Base-by-base conservation (phyloP, 2,888 invertebrate genomes). In the Acanthosepion lycidas region DNA sequence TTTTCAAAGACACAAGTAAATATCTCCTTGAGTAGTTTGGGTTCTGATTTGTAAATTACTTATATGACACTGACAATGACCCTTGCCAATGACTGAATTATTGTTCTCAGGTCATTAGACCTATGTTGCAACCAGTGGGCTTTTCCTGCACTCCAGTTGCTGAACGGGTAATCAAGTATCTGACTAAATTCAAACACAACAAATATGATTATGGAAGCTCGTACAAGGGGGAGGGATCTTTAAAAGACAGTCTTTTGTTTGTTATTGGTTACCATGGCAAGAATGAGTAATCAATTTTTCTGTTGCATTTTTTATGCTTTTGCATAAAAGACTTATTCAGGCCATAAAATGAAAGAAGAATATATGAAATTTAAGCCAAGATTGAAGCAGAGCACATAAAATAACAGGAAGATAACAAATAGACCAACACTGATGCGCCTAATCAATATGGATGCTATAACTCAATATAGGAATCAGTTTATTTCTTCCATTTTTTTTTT, bases 351-450 rank as follows among this genome's bases (percentile, higher is more conserved):
- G 78, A 78, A 33, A n/a, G 78, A 78, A 78, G n/a, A 78, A 78
- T 78, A 78, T 78, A 78, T 78, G 78, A 78, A 78, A 78, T 78
- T 78, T 78, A 78, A 78, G 78, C n/a, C 78, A 78, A 78, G 78
- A 78, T 33, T 78, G 78, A 33, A n/a, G 78, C n/a, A 33, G 78
- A 15, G 78, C n/a, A 78, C 15, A 78, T 78, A 33, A 78, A 78
- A 78, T 78, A n/a, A n/a, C n/a, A n/a, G n/a, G 78, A 78, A 59
- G 59, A 59, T 20, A 59, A 78, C 78, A 78, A 78, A 78, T 78
- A 78, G 78, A 78, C 78, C n/a, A 78, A 78, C n/a, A 78, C 78
- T 15, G n/a, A 78, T 78, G n/a, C 15, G n/a, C n/a, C 78, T 33
- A 78, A 78, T 78, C 78, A 78, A 78, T 78, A 78, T 33, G 78